Evolutionary conservation across 92 coral and sea anemone species (phyloP), one percentile per base, ranked within the genome.

Genomic region (Paragorgia papillata): DNA sequence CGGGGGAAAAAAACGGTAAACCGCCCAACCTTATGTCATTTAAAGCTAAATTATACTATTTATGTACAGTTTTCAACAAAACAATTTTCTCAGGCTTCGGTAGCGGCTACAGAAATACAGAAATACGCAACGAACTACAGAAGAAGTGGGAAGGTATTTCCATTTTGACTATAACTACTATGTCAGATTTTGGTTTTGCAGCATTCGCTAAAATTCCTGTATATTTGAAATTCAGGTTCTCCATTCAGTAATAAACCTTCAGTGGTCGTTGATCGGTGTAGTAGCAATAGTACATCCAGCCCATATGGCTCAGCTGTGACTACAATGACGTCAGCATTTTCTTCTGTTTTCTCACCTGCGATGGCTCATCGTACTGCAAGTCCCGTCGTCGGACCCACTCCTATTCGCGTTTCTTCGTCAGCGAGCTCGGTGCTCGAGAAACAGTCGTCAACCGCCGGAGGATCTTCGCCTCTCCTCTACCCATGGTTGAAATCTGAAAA

Each of bases 401-500:
- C 77, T 31, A 46, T 28, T 31, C 3, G 33, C 62, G 22, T 56
- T 22, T 8, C 62, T 56, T 15, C 74, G 20, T 19, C 56, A n/a
- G 26, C 64, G 31, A 58, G 10, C 31, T 21, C 74, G 57, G 74
- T 41, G 44, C 34, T 13, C 74, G 74, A 32, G 24, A 67, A 20
- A 17, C 74, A 34, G n/a, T 44, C 74, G 57, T 54, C 57, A n/a
- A 67, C 18, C 33, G 82, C 88, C 29, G 86, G 80, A 4, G 83
- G 84, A 29, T 70, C 84, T 4, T 78, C 88, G 0, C 31, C 88
- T 18, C 85, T 83, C 29, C 85, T 83, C 29, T 86, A 82, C 41
- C 66, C 97, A 17, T 94, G 98, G 98, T 77, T 86, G 0, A 91
- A 79, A 57, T 89, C 85, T 29, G 96, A 88, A 43, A 76, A 84